Evolutionary conservation across 2,113 vertebrate species (phyloP).

Genomic region (Nothocercus nigrocapillus): DNA sequence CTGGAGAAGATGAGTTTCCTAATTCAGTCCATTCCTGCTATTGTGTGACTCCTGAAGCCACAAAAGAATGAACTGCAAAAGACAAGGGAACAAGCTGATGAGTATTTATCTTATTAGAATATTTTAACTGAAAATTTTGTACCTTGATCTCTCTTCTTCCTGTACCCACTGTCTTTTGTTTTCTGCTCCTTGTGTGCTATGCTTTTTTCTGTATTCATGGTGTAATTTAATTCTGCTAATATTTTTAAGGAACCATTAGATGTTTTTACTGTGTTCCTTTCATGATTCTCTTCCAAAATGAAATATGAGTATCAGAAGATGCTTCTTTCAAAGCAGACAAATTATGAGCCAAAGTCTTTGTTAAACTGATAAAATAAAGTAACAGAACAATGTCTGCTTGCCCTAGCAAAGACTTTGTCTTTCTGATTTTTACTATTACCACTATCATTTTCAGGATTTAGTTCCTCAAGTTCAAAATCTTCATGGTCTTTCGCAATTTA

Average conservation of each 20-base stretch:
- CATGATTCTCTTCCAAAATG: conserved; percentile 28
- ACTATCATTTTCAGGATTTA: not conserved
- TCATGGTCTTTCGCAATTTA: not conserved
- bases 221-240: not conserved
- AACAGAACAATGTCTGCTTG: not conserved
- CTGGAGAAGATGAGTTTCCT: conserved; percentile 14
- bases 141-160: conserved; percentile 30
- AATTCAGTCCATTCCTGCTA: not conserved
- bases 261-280: conserved; percentile 26
- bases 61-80: conserved; percentile 44
- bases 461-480: not conserved
- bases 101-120: conserved; percentile 42
- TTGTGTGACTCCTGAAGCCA: not conserved
- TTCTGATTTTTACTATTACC: not conserved
- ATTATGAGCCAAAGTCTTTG: not conserved
- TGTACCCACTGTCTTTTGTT: not conserved
- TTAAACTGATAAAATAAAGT: not conserved
- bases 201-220: not conserved
- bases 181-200: not conserved
- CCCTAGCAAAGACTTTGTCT: not conserved
- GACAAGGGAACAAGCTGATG: conserved; percentile 13
- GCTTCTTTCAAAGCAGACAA: not conserved
- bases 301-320: conserved; percentile 15
- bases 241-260: not conserved
- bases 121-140: conserved; percentile 26